Evolutionary conservation across 30 jellyfish, hydroid and myxozoan genomes (phyloP).

Genomic region (Hydractinia symbiolongicarpus): DNA sequence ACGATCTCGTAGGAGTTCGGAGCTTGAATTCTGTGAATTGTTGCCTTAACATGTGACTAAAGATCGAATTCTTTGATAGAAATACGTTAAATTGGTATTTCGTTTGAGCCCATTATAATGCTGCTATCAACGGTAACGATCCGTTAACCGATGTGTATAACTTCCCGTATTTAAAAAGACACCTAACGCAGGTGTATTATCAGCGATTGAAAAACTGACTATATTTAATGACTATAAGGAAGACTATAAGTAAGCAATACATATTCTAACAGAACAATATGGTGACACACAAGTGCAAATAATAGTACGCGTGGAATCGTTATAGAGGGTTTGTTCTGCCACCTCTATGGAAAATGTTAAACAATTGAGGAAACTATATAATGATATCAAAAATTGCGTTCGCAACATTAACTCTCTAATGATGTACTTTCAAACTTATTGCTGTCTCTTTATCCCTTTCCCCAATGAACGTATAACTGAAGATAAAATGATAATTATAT

Average conservation of each 20-base stretch:
- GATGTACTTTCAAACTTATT: background rate
- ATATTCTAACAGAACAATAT: background rate
- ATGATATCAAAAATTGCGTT: constrained; percentile 7
- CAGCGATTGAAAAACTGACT: background rate
- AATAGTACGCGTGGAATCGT: background rate
- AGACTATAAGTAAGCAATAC: no score
- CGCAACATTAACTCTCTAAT: no score
- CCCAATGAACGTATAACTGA: background rate
- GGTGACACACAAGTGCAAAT: background rate
- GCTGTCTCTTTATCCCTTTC: background rate
- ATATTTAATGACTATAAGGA: background rate
- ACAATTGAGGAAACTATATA: constrained; percentile 13
- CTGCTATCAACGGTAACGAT: background rate
- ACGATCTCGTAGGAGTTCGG: no score
- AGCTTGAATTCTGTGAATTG: no score
- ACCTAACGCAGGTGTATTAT: background rate
- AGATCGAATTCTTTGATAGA: no score
- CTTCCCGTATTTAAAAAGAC: background rate
- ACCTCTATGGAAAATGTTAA: constrained; percentile 6
- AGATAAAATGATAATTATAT: constrained; percentile 6
- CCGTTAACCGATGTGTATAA: background rate
- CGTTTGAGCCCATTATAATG: no score
- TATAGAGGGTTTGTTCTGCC: background rate
- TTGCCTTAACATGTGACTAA: no score
- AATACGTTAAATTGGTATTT: no score